Base-by-base conservation (phyloP, 2,113 vertebrate genomes). In the Mesitornis unicolor region DNA sequence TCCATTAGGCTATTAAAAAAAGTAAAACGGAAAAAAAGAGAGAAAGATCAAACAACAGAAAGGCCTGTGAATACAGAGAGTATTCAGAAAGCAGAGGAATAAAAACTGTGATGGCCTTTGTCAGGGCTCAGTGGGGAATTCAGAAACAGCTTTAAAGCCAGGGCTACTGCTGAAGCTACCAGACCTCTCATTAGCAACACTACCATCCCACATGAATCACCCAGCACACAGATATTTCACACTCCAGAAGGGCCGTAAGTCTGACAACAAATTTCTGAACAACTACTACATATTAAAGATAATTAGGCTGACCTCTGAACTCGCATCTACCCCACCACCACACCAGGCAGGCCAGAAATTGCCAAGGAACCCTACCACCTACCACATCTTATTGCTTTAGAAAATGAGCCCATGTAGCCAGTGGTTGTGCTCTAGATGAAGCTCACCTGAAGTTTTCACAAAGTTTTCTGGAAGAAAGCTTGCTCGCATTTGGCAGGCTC, bases 391-490 rank as follows among this genome's bases (percentile, higher is more conserved):
- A 74, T n/a, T 92, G 89, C 87, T 95, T 95, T 78, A 61, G 87
- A 93, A 63, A 70, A 38, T 9, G 47, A 94, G 79, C 47, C 42
- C 61, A 2, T 0, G 2, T 9, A 87, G 89, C 84, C 76, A 68
- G 77, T 6, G 50, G n/a, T 75, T 59, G 69, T 83, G 93, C 81
- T 97, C 94, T 74, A n/a, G 74, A 14, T 83, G 92, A 71, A 82
- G 73, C 65, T 91, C 95, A 84, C 20, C 7, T 86, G 92, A 92
- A 92, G 77, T 83, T 92, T 47, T n/a, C 75, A 36, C 26, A 57
- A 53, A 67, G 76, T 85, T 88, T 96, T 71, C 84, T 93, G 57
- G 42, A 63, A 96, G 64, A 79, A 94, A 88, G n/a, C 54, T 64
- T 79, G 67, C 29, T 17, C 33, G 59, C 73, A 51, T 43, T 75